Base-by-base conservation (phyloP, 2,888 invertebrate genomes). In the Synergus laeviventris region DNA sequence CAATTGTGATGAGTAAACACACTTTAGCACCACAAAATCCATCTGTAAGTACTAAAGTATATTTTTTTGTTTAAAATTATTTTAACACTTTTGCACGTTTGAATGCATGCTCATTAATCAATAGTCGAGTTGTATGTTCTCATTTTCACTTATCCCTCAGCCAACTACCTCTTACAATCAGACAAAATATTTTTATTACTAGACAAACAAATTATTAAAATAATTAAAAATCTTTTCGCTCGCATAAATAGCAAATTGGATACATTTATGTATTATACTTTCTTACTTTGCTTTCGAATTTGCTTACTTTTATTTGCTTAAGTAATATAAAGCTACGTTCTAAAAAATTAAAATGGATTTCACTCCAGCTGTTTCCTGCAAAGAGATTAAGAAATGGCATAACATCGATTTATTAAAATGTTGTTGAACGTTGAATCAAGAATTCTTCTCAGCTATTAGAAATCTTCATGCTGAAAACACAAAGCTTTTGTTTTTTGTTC, bases 1-100 rank as follows among this genome's bases (percentile, higher is more conserved):
- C 97, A 14, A 96, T 97, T 86, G 97, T 97, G 77, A 97, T 97
- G 97, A 97, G 97, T 91, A 97, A 97, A 91, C 97, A 97, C 91
- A 97, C 97, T 77, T 92, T 97, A 86, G 96, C 96, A 87, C 94
- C 95, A 87, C 95, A 95, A 91, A 93, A 92, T 84, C 91, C 91
- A 80, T 92, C 92, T 91, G 93, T 94, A 90, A 93, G 93, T 93
- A 82, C 73, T 38, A 36, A 56, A 18, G 60, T 60, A 76, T 39
- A 7, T 64, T 73, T 81, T 76, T 56, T 18, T 62, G 42, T 39
- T 39, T 49, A 61, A 45, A 42, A 60, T 45, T 74, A 64, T 76
- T 73, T 77, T 74, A 66, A 79, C 76, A 77, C 12, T 56, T 21
- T 4, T 56, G 56, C 56, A 56, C 21, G 21, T 56, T 21, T 21